These are phyloP conservation scores for Pasiphila rectangulata DNA, from an alignment of 2,888 invertebrate species.

Conservation along the genomic window DNA sequence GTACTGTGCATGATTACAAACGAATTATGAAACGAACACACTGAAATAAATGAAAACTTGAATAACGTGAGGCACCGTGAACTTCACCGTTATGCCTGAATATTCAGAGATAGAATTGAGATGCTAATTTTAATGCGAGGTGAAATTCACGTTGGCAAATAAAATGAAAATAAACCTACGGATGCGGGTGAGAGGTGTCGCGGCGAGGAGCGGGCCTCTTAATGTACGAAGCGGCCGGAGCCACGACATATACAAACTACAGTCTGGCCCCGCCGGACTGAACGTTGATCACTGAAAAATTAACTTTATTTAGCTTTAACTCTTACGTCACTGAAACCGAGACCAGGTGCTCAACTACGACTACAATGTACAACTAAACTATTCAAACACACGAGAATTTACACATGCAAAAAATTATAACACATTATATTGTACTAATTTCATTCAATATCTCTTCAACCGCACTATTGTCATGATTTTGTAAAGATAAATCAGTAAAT, in stretches of 20 bases:
- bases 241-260: constrained; percentile 57
- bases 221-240: constrained; percentile 58
- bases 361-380: constrained; percentile 30
- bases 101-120: constrained; percentile 11
- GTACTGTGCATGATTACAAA: constrained; percentile 23
- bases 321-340: constrained; percentile 56
- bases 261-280: constrained; percentile 75
- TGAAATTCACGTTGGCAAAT: constrained; percentile 43
- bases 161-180: constrained; percentile 71
- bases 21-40: constrained; percentile 29
- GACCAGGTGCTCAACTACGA: constrained; percentile 53
- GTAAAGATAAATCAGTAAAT: no score
- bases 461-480: background rate
- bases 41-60: constrained; percentile 33
- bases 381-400: constrained; percentile 30
- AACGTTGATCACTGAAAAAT: constrained; percentile 77
- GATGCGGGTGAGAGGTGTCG: constrained; percentile 67
- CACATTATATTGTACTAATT: background rate
- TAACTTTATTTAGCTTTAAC: constrained; percentile 63
- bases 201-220: constrained; percentile 73
- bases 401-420: constrained; percentile 38
- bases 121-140: constrained; percentile 9
- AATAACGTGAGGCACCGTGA: constrained; percentile 29
- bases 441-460: constrained; percentile 1
- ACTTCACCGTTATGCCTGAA: constrained; percentile 26